phyloP scores from a whole-genome alignment of 2,113 vertebrate species.

The Ellobius talpinus region DNA sequence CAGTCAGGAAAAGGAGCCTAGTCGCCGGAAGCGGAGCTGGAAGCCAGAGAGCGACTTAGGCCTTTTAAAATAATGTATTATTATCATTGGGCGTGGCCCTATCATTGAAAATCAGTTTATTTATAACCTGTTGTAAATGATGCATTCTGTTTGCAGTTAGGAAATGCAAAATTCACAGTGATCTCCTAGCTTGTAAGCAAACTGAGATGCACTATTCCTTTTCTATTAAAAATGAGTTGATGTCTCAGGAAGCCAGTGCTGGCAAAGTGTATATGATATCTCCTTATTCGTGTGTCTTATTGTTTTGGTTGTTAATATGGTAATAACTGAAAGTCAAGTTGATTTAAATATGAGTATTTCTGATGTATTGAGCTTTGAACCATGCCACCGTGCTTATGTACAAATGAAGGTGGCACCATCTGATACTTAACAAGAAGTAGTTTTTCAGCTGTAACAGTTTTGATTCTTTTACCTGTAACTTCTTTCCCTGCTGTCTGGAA shows the following conservation, averaged over 20 bases:
- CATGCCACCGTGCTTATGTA: constrained; percentile 71
- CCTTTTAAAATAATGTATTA: constrained; percentile 91
- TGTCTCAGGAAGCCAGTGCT: constrained; percentile 78
- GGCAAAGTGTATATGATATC: constrained; percentile 75
- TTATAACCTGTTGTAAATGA: constrained; percentile 90
- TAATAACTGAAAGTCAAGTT: constrained; percentile 76
- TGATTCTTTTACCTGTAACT: constrained; percentile 75
- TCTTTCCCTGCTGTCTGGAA: constrained; percentile 81
- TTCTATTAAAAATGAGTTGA: constrained; percentile 83
- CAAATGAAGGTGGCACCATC: constrained; percentile 62
- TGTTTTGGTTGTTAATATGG: constrained; percentile 79
- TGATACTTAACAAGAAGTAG: constrained; percentile 71
- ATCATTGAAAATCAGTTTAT: constrained; percentile 91
- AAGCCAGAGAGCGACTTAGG: no score
- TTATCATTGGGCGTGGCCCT: constrained; percentile 90
- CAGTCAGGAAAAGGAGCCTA: no score
- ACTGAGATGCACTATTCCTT: constrained; percentile 90
- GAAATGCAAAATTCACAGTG: constrained; percentile 88
- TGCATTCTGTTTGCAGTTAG: constrained; percentile 90
- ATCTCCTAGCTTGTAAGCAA: constrained; percentile 89
- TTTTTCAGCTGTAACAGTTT: constrained; percentile 60
- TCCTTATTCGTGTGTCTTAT: constrained; percentile 66
- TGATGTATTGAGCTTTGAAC: constrained; percentile 76
- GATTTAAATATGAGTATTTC: constrained; percentile 79
- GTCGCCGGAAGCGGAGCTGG: no score